Percentiles rank a stretch among this genome's conserved stretches.
Evolutionary conservation across 2,113 vertebrate genomes (phyloP).

Genomic region (Platichthys flesus): DNA sequence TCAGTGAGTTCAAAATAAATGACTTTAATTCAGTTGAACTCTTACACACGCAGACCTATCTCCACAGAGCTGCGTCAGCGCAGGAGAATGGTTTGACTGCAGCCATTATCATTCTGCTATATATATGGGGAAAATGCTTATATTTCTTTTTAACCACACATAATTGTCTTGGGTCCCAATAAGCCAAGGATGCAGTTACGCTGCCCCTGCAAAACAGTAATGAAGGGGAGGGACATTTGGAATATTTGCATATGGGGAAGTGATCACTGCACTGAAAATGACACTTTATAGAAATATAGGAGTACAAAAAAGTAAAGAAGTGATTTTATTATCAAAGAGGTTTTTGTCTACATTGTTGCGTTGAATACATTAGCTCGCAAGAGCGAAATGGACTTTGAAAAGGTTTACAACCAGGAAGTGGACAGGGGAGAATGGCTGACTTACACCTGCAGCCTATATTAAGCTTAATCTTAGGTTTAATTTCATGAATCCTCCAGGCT

Average conservation of each 20-base stretch:
- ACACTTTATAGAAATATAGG: too few species aligned
- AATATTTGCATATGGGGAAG: not conserved
- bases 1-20: slow-evolving; percentile 8
- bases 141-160: not conserved
- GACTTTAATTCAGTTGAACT: not conserved
- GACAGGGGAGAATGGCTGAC: not conserved
- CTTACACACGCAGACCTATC: not conserved
- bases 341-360: not conserved
- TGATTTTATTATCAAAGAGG: too few species aligned
- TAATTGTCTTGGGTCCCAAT: not conserved
- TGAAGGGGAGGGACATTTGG: not conserved
- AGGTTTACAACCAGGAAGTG: not conserved
- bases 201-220: not conserved
- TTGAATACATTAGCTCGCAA: not conserved
- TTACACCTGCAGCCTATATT: not conserved
- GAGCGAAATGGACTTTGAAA: not conserved
- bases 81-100: not conserved
- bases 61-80: not conserved
- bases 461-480: slow-evolving; percentile 1
- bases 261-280: not conserved
- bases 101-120: not conserved
- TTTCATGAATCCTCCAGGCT: slow-evolving; percentile 32
- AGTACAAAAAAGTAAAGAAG: too few species aligned
- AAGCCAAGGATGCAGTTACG: not conserved
- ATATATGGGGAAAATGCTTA: not conserved